phyloP scores from a whole-genome alignment of 2,113 vertebrate genomes.

The Urocolius indicus region DNA sequence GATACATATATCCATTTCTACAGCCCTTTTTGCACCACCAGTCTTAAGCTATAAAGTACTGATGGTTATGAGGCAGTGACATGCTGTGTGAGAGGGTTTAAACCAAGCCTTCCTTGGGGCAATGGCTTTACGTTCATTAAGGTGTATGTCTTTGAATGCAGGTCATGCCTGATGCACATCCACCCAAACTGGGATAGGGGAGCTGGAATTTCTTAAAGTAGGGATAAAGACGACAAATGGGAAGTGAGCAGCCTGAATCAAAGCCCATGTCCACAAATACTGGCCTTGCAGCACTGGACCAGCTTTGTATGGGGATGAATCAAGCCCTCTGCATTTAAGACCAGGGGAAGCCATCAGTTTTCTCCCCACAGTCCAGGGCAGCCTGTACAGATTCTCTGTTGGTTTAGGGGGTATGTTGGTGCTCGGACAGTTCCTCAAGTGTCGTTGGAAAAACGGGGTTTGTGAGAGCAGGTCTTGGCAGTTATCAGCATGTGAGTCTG shows the following conservation, averaged over 20 bases:
- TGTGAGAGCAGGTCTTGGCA: slow-evolving; percentile 2
- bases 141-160: background rate
- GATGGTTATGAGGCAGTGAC: background rate
- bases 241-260: background rate
- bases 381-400: background rate
- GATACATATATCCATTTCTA: background rate
- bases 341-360: background rate
- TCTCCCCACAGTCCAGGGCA: background rate
- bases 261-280: background rate
- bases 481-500: background rate
- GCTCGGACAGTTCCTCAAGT: background rate
- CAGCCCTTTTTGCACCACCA: background rate
- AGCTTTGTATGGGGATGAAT: background rate
- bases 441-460: background rate
- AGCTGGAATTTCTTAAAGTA: background rate
- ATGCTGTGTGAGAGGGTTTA: background rate
- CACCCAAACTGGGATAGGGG: background rate
- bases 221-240: background rate
- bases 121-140: background rate
- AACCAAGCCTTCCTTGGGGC: background rate
- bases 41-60: background rate
- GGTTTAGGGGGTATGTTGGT: background rate
- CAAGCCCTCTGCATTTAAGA: background rate
- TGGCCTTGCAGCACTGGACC: background rate
- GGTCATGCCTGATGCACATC: background rate